These are phyloP conservation scores for Clepsis dumicolana DNA, from an alignment of 2,888 invertebrate genomes.

Conservation along the genomic window DNA sequence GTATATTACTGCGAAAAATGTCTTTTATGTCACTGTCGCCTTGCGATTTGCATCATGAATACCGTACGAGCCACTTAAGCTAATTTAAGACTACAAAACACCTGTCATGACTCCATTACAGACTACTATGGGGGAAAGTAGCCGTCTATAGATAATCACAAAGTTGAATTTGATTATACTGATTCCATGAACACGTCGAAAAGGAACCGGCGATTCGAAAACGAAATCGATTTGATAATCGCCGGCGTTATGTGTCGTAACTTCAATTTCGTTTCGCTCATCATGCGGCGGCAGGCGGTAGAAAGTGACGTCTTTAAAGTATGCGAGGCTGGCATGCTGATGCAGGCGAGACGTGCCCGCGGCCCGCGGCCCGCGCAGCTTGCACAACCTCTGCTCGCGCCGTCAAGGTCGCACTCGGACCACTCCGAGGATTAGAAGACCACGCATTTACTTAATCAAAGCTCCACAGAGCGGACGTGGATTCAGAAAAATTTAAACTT, in stretches of 20 bases:
- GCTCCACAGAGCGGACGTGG: constrained; percentile 17
- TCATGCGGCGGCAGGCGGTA: constrained; percentile 37
- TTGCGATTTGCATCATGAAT: neutral
- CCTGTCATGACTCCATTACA: neutral
- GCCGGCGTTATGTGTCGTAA: constrained; percentile 49
- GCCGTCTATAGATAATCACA: constrained; percentile 7
- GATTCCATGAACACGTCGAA: constrained; percentile 24
- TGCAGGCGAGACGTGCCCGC: constrained; percentile 54
- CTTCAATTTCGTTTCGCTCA: constrained; percentile 51
- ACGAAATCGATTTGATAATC: constrained; percentile 44
- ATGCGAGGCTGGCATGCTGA: constrained; percentile 52
- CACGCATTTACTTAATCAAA: constrained; percentile 32
- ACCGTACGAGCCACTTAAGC: neutral
- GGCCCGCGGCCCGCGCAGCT: too few relatives aligned
- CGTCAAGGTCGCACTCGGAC: constrained; percentile 56
- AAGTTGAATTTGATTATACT: constrained; percentile 22
- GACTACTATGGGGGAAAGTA: constrained; percentile 11
- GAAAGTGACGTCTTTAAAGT: constrained; percentile 44
- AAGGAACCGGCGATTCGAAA: constrained; percentile 31
- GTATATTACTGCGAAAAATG: neutral
- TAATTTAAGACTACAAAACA: neutral
- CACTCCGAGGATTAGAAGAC: constrained; percentile 23
- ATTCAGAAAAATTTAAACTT: constrained; percentile 12
- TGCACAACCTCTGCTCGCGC: constrained; percentile 58
- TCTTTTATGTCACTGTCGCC: neutral